These are phyloP conservation scores for Pasiphila rectangulata DNA, from an alignment of 2,888 invertebrate species.

Conservation along the genomic window DNA sequence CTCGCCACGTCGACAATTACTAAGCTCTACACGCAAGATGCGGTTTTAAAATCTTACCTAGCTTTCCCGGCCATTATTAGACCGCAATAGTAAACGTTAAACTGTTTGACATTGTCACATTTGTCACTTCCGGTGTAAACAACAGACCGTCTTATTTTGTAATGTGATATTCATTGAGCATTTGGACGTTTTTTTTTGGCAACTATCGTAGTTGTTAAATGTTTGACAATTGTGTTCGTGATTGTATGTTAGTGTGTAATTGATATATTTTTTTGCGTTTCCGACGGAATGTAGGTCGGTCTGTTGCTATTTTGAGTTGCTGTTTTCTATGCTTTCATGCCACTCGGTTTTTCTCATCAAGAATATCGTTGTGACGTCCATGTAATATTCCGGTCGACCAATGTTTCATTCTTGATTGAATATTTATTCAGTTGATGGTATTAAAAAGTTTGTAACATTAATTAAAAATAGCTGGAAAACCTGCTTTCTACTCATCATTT, in stretches of 20 bases:
- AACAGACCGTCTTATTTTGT: constrained; percentile 12
- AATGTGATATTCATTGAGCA: constrained; percentile 25
- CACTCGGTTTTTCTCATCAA: too few relatives aligned
- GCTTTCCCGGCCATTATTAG: constrained; percentile 20
- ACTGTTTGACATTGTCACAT: constrained; percentile 24
- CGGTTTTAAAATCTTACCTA: constrained; percentile 21
- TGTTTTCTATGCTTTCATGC: too few relatives aligned
- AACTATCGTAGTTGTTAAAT: constrained; percentile 7
- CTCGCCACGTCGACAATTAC: constrained; percentile 4
- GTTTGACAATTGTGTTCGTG: constrained; percentile 15
- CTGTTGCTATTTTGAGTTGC: too few relatives aligned
- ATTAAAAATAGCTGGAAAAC: too few relatives aligned
- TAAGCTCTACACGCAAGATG: constrained; percentile 17
- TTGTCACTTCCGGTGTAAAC: constrained; percentile 23
- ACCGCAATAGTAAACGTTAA: constrained; percentile 21
- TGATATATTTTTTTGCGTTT: constrained; percentile 17
- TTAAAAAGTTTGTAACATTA: too few relatives aligned
- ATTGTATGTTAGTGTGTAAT: constrained; percentile 21
- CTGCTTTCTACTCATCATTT: too few relatives aligned
- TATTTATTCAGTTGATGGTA: too few relatives aligned
- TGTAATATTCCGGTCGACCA: too few relatives aligned
- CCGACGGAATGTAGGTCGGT: constrained; percentile 4
- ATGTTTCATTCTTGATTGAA: too few relatives aligned
- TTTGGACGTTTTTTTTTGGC: constrained; percentile 9
- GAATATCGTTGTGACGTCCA: too few relatives aligned